Conservation (phyloP, 2,113 vertebrate genomes). For the Anoplopoma fimbria region DNA sequence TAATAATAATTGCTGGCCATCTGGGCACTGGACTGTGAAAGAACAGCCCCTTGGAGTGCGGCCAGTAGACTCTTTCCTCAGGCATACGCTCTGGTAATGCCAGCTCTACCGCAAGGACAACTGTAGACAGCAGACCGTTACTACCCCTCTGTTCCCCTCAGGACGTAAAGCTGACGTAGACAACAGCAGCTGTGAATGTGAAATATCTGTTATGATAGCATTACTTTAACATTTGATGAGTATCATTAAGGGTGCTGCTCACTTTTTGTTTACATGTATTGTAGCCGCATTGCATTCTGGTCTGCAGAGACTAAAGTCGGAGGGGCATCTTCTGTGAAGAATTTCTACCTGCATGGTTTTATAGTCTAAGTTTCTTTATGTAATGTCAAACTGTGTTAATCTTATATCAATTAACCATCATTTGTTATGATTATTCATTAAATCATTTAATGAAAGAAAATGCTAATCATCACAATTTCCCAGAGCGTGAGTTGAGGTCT, state of each 20-base stretch:
- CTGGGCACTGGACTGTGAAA: slow-evolving; percentile 77
- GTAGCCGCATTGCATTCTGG: slow-evolving; percentile 22
- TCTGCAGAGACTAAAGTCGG: neutral
- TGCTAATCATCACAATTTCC: neutral
- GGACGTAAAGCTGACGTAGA: slow-evolving; percentile 12
- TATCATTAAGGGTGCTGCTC: slow-evolving; percentile 23
- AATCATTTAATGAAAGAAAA: neutral
- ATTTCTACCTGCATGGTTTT: slow-evolving; percentile 6
- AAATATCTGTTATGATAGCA: slow-evolving; percentile 33
- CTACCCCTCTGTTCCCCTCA: slow-evolving; percentile 2
- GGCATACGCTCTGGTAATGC: slow-evolving; percentile 43
- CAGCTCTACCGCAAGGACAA: slow-evolving; percentile 59
- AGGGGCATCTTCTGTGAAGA: neutral
- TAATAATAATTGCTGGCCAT: slow-evolving; percentile 78
- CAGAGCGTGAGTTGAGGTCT: neutral
- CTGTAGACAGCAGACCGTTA: slow-evolving; percentile 39
- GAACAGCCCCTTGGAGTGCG: slow-evolving; percentile 73
- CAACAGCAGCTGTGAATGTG: slow-evolving; percentile 21
- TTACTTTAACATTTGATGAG: slow-evolving; percentile 26
- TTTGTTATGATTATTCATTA: neutral
- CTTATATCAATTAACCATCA: neutral
- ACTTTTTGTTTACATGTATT: slow-evolving; percentile 19
- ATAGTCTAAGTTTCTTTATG: neutral
- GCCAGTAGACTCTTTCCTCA: slow-evolving; percentile 63
- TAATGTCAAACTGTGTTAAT: neutral